Evolutionary conservation across 2,888 invertebrate species (phyloP).

Genomic region (Sarcophaga carnaria): DNA sequence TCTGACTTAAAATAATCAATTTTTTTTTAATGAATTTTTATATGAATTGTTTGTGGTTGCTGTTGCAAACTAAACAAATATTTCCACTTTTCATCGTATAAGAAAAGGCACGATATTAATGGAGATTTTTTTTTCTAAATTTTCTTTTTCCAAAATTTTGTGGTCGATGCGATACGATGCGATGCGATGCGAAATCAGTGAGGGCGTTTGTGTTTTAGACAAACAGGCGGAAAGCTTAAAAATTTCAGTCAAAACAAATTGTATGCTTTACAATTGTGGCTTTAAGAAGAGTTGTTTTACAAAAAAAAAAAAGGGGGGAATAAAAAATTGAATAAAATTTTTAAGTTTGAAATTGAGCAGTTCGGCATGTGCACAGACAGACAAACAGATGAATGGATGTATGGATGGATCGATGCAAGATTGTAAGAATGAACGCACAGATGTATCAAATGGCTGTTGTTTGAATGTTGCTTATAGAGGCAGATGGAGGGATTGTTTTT

Average conservation of each 20-base stretch:
- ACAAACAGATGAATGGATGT: constrained; percentile 2
- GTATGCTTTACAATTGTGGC: constrained; percentile 28
- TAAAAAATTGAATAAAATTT: constrained; percentile 7
- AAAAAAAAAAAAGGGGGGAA: constrained; percentile 13
- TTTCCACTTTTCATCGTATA: constrained; percentile 37
- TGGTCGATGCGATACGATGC: constrained; percentile 7
- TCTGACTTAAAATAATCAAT: constrained; percentile 49
- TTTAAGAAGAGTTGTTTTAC: constrained; percentile 15
- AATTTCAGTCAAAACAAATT: constrained; percentile 28
- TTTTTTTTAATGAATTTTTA: constrained; percentile 51
- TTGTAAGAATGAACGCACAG: not conserved
- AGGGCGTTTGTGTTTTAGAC: constrained; percentile 68
- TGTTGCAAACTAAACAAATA: constrained; percentile 55
- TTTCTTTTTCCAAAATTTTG: constrained; percentile 46
- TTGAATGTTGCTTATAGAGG: not conserved
- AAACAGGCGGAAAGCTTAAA: constrained; percentile 64
- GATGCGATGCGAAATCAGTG: constrained; percentile 50
- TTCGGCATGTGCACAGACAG: constrained; percentile 23
- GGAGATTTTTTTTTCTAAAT: constrained; percentile 34
- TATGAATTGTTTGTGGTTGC: constrained; percentile 66
- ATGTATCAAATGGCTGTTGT: constrained; percentile 7
- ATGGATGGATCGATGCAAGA: constrained; percentile 7
- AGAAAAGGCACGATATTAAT: not conserved
- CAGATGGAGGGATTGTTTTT: constrained; percentile 46
- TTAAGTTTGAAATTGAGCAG: constrained; percentile 63